Evolutionary conservation across 2,113 vertebrate species (phyloP).

Genomic region (Corythoichthys haematopterus): DNA sequence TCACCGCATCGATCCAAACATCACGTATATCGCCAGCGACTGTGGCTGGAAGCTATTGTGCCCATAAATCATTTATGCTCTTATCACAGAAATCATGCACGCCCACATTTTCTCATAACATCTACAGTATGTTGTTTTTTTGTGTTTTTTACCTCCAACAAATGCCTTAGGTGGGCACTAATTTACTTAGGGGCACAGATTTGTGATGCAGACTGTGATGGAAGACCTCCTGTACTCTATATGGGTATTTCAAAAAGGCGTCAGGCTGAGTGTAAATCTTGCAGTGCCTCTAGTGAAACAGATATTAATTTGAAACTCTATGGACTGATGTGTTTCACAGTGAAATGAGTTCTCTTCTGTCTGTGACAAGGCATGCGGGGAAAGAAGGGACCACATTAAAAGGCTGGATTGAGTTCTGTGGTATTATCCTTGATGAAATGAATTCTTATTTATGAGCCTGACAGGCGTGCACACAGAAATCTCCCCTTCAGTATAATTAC

Average conservation of each 20-base stretch:
- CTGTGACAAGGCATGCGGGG: slow-evolving; percentile 52
- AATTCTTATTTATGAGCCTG: slow-evolving; percentile 68
- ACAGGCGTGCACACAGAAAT: slow-evolving; percentile 32
- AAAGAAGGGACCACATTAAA: slow-evolving; percentile 37
- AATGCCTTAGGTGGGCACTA: slow-evolving; percentile 49
- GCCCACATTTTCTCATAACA: slow-evolving; percentile 60
- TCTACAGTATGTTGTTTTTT: not conserved
- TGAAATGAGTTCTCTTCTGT: slow-evolving; percentile 64
- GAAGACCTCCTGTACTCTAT: slow-evolving; percentile 63
- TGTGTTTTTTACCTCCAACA: slow-evolving; percentile 52
- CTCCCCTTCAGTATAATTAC: slow-evolving; percentile 45
- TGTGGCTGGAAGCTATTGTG: slow-evolving; percentile 42
- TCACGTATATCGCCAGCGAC: slow-evolving; percentile 41
- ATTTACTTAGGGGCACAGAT: slow-evolving; percentile 53
- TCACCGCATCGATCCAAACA: slow-evolving; percentile 45
- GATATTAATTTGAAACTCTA: slow-evolving; percentile 69
- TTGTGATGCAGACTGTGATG: slow-evolving; percentile 67
- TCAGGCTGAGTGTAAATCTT: slow-evolving; percentile 66
- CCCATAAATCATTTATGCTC: slow-evolving; percentile 61
- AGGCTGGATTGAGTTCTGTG: slow-evolving; percentile 47
- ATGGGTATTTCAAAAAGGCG: slow-evolving; percentile 63
- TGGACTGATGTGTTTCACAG: slow-evolving; percentile 62
- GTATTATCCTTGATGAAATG: slow-evolving; percentile 67
- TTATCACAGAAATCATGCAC: slow-evolving; percentile 61
- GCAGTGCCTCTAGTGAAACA: slow-evolving; percentile 65